Conservation (phyloP, 2,113 vertebrate genomes). For the Phrynosoma blainvillii region DNA sequence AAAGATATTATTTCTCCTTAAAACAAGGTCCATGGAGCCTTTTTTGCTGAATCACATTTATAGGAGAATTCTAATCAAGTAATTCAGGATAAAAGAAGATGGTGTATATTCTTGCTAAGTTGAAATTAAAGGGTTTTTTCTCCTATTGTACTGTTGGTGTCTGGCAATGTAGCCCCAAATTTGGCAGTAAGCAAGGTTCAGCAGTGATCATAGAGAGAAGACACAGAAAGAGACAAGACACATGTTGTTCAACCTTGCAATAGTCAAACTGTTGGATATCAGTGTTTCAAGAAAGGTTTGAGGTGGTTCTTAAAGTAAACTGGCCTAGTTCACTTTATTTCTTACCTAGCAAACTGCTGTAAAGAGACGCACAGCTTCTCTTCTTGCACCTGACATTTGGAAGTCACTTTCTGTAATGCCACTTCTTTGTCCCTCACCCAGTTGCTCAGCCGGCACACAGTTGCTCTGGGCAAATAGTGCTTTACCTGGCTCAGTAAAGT, state of each 20-base stretch:
- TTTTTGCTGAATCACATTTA: too few species aligned
- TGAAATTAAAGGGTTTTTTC: too few species aligned
- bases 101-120: too few species aligned
- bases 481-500: constrained; percentile 76
- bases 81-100: too few species aligned
- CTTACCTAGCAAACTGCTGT: constrained; percentile 82
- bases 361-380: constrained; percentile 76
- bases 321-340: neutral
- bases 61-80: too few species aligned
- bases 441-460: constrained; percentile 74
- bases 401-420: constrained; percentile 80
- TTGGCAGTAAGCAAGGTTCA: too few species aligned
- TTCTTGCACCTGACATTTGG: constrained; percentile 78
- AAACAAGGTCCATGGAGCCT: too few species aligned
- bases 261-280: neutral
- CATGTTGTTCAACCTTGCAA: neutral
- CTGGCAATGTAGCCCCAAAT: too few species aligned
- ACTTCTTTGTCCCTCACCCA: constrained; percentile 84
- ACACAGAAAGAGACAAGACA: too few species aligned
- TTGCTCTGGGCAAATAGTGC: constrained; percentile 77
- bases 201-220: too few species aligned
- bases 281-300: constrained; percentile 22
- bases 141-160: too few species aligned
- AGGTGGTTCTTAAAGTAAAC: neutral
- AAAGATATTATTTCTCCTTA: too few species aligned